Conservation (phyloP, 2,888 invertebrate genomes). For the Tetragnatha montana region DNA sequence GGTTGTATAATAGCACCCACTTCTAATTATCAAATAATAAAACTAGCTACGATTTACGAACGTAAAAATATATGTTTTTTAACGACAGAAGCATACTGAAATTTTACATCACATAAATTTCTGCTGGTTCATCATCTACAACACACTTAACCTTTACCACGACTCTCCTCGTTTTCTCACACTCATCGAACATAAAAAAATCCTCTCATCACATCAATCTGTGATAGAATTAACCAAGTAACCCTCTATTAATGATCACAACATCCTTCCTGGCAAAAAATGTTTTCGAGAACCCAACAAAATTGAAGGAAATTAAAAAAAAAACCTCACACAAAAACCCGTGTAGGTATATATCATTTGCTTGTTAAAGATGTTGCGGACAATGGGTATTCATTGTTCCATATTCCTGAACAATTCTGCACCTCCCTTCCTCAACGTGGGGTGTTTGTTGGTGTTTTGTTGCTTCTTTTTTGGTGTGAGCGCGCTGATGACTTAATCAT, state of each 20-base stretch:
- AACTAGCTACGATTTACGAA: too few relatives aligned
- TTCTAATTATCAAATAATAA: too few relatives aligned
- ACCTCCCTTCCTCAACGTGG: neutral
- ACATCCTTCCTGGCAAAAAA: constrained; percentile 29
- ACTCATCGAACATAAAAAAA: neutral
- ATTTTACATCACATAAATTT: neutral
- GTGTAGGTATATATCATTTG: constrained; percentile 44
- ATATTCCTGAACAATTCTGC: constrained; percentile 15
- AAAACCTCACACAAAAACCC: constrained; percentile 10
- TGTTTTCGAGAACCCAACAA: neutral
- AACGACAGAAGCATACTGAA: neutral
- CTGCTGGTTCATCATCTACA: too few relatives aligned
- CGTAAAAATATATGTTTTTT: too few relatives aligned
- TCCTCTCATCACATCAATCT: neutral
- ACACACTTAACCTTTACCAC: too few relatives aligned
- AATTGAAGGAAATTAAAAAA: constrained; percentile 4
- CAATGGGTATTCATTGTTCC: constrained; percentile 47
- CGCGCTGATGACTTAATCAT: constrained; percentile 46
- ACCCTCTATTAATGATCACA: constrained; percentile 21
- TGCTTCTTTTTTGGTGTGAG: neutral
- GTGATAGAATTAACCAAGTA: neutral
- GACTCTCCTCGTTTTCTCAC: too few relatives aligned
- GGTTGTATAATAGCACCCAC: too few relatives aligned
- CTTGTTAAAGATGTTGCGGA: constrained; percentile 34
- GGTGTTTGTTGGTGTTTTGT: constrained; percentile 8